Evolutionary conservation across 1,140 invertebrate species (phyloP).

Genomic region (Drosophila watanabei): DNA sequence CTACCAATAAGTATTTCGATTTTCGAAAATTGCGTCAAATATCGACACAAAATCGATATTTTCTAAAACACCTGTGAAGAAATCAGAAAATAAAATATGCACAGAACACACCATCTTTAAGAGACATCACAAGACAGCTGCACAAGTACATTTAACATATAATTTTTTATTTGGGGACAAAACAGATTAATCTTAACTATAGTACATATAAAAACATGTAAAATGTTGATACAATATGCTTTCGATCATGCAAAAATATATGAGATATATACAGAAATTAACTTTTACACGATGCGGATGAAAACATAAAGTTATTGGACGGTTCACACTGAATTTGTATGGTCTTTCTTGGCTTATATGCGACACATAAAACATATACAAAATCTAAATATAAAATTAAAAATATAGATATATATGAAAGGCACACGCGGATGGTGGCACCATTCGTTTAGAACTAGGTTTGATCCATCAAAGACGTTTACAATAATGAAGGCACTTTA

Average conservation of each 20-base stretch:
- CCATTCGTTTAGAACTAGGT: conserved; percentile 26
- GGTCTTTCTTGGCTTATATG: conserved; percentile 70
- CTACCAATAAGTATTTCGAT: too few species aligned
- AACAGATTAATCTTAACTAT: conserved; percentile 23
- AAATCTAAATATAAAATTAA: conserved; percentile 27
- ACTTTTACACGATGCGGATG: conserved; percentile 59
- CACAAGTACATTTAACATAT: conserved; percentile 7
- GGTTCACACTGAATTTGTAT: conserved; percentile 80
- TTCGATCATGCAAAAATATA: conserved; percentile 61
- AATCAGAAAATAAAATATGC: background rate
- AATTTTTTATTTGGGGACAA: conserved; percentile 38
- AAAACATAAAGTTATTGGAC: conserved; percentile 82
- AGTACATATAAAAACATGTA: conserved; percentile 33
- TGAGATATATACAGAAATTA: conserved; percentile 47
- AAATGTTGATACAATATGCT: conserved; percentile 59
- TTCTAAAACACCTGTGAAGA: background rate
- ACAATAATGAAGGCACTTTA: conserved; percentile 52
- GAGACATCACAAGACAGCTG: conserved; percentile 4
- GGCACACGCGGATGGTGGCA: conserved; percentile 46
- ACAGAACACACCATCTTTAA: background rate
- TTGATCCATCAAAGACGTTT: conserved; percentile 22
- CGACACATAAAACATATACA: conserved; percentile 67
- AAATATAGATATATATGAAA: conserved; percentile 27
- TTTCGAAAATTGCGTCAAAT: background rate
- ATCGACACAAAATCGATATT: background rate